phyloP scores from a whole-genome alignment of 2,113 vertebrate genomes.

The Pyxicephalus adspersus region DNA sequence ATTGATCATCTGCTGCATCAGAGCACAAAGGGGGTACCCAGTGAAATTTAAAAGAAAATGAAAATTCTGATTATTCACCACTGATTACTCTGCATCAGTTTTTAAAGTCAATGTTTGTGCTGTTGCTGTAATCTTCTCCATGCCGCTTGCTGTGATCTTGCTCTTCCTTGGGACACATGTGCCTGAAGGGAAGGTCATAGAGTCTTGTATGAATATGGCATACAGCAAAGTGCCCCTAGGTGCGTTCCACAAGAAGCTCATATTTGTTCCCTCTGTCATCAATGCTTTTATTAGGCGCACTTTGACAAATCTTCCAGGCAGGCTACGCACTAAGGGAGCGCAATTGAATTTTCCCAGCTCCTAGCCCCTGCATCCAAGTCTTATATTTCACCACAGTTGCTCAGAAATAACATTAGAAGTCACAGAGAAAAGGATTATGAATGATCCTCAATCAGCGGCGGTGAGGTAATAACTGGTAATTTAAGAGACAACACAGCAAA shows the following conservation, averaged over 20 bases:
- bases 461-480: not conserved
- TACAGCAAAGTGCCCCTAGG: not conserved
- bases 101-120: no score
- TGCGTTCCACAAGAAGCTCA: not conserved
- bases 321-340: not conserved
- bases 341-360: conserved; percentile 29
- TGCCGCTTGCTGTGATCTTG: no score
- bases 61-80: no score
- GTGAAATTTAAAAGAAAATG: no score
- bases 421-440: not conserved
- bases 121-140: no score
- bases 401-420: not conserved
- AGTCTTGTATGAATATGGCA: not conserved
- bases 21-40: no score
- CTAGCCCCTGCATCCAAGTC: not conserved
- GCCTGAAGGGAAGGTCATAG: not conserved
- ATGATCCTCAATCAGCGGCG: conserved; percentile 1
- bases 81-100: no score
- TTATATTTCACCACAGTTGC: conserved; percentile 1
- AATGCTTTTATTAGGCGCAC: not conserved
- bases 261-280: not conserved
- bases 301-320: not conserved
- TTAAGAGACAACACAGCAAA: not conserved
- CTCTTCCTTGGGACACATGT: no score
- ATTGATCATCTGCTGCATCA: no score